A percentile compares a stretch with the other conserved stretches of the same genome.
Conservation (phyloP, 1,140 invertebrate genomes). For the Dolichoris vasculosae region DNA sequence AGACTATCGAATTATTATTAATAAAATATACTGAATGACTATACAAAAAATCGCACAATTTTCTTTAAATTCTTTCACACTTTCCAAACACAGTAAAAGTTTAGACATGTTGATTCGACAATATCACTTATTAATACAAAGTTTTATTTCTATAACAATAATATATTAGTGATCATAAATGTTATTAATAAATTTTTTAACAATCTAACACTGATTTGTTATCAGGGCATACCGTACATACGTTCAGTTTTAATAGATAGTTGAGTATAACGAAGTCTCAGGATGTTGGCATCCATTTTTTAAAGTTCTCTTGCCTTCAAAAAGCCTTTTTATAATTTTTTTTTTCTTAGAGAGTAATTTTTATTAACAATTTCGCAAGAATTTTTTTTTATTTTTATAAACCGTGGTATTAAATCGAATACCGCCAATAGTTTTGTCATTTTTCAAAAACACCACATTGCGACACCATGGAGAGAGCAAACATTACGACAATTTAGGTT, state of each 20-base stretch:
- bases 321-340: conserved; percentile 49
- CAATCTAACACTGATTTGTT: conserved; percentile 68
- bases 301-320: conserved; percentile 12
- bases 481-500: conserved; percentile 77
- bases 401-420: conserved; percentile 35
- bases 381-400: conserved; percentile 45
- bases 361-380: conserved; percentile 52
- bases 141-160: conserved; percentile 64
- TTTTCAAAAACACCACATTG: conserved; percentile 42
- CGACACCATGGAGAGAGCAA: conserved; percentile 57
- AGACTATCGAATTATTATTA: conserved; percentile 5
- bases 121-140: conserved; percentile 60
- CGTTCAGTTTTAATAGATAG: conserved; percentile 57
- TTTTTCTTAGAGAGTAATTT: conserved; percentile 41
- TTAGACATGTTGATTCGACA: conserved; percentile 54
- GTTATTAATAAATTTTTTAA: conserved; percentile 64
- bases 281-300: conserved; percentile 51
- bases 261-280: conserved; percentile 51
- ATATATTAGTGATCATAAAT: conserved; percentile 60
- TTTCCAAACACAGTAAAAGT: conserved; percentile 43
- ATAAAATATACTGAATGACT: conserved; percentile 22
- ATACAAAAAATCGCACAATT: conserved; percentile 39
- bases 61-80: conserved; percentile 27
- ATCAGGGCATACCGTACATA: conserved; percentile 70
- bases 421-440: conserved; percentile 34